These are phyloP conservation scores for Clupea harengus DNA, from an alignment of 2,113 vertebrate genomes.

Conservation along the genomic window DNA sequence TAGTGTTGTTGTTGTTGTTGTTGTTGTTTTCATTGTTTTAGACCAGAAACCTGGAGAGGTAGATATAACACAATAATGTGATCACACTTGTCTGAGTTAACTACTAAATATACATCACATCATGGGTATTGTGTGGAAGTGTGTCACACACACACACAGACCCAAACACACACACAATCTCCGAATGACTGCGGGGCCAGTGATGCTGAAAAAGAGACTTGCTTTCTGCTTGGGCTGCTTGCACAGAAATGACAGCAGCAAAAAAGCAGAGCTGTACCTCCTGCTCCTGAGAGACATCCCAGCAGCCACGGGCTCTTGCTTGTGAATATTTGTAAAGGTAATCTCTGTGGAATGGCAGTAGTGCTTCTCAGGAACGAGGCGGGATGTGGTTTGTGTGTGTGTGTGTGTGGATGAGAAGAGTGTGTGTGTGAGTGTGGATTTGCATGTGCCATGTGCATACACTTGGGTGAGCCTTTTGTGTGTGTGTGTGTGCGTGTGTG, in stretches of 20 bases:
- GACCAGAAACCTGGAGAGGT: background rate
- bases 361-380: background rate
- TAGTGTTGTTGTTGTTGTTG: background rate
- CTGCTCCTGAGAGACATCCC: slow-evolving; percentile 15
- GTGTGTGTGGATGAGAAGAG: background rate
- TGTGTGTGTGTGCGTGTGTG: background rate
- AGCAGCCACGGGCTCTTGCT: slow-evolving; percentile 38
- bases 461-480: background rate
- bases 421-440: background rate
- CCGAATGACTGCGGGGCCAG: slow-evolving; percentile 17
- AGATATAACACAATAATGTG: background rate
- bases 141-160: background rate
- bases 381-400: background rate
- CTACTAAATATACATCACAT: background rate
- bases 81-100: background rate
- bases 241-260: slow-evolving; percentile 25
- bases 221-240: slow-evolving; percentile 26
- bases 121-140: background rate
- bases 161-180: background rate
- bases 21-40: background rate
- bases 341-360: slow-evolving; percentile 43
- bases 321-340: slow-evolving; percentile 42
- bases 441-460: background rate
- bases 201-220: slow-evolving; percentile 42
- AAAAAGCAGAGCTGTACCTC: background rate